Base-by-base conservation (phyloP, 23 tunicate genomes). In the Ciona savignyi region DNA sequence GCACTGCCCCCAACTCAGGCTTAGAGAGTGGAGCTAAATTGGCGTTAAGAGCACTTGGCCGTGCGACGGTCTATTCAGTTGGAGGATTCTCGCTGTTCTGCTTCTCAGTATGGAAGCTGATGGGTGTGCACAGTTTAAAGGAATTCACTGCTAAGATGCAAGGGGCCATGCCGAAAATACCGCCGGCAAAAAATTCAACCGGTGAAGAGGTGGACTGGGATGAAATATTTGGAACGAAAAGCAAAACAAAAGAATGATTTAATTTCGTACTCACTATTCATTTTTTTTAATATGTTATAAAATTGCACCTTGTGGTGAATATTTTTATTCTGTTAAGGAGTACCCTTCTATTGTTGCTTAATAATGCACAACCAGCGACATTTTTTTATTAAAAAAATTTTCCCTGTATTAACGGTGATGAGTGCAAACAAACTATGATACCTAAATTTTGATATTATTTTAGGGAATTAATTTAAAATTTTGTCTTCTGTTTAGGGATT, bases 81-180 rank as follows among this genome's bases (percentile, higher is more conserved):
- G 80, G 86, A 0, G 97, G 97, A 26, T 85, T 91, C 75, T 80
- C 97, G 25, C 20, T 84, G 60, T 91, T 91, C 74, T 91, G 97
- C 71, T 80, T 80, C 60, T 49, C 67, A 51, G 82, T 80, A 23
- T 91, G 97, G 90, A 80, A 80, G 56, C 49, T 85, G 23, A 76
- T 91, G 77, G 97, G 97, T 31, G 97, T 88, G 27, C 48, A 80
- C 60, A 75, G 76, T 33, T 68, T 91, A 51, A 48, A 74, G 60
- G 97, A 91, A 67, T 91, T 91, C 61, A 70, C 71, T 33, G 79
- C 75, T 2, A 91, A 80, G 76, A 71, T 91, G 86, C 93, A 88
- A 71, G 65, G 86, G 4, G 29, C 70, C 30, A 86, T 85, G 75
- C 97, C 97, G 2, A 76, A 51, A 51, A 72, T 91, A 24, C 80